phyloP scores from a whole-genome alignment of 2,797 vertebrate species.

The Xenops minutus region DNA sequence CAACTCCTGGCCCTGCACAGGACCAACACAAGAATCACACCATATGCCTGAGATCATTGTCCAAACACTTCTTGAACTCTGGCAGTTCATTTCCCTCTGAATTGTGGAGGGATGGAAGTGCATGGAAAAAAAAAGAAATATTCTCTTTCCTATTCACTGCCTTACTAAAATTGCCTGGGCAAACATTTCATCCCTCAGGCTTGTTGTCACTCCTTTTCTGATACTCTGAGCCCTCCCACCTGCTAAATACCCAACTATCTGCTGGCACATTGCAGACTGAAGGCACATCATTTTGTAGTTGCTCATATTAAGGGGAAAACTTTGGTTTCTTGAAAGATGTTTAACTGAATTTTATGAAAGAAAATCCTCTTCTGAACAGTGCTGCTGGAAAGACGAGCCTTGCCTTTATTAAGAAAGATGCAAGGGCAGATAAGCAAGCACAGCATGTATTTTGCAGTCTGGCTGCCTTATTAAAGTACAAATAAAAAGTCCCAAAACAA shows the following conservation, averaged over 20 bases:
- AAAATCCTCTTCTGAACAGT: background rate
- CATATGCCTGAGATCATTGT: background rate
- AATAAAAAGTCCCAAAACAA: background rate
- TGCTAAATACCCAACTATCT: background rate
- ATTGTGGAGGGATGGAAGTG: background rate
- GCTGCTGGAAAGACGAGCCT: background rate
- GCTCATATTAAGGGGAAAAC: background rate
- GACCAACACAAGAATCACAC: background rate
- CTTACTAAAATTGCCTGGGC: background rate
- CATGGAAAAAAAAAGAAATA: background rate
- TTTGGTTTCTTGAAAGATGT: background rate
- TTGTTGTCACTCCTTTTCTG: background rate
- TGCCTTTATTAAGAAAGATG: background rate
- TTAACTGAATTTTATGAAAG: background rate
- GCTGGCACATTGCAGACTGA: background rate
- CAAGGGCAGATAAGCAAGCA: background rate
- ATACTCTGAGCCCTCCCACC: background rate
- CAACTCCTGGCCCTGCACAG: background rate
- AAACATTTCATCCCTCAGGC: background rate
- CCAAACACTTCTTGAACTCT: background rate
- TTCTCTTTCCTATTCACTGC: background rate
- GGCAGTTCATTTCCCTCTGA: background rate
- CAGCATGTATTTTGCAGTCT: background rate
- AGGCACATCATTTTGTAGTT: background rate
- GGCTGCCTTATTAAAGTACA: background rate